These are phyloP conservation scores for Portunus trituberculatus DNA, from an alignment of 1,140 invertebrate species.

Conservation along the genomic window DNA sequence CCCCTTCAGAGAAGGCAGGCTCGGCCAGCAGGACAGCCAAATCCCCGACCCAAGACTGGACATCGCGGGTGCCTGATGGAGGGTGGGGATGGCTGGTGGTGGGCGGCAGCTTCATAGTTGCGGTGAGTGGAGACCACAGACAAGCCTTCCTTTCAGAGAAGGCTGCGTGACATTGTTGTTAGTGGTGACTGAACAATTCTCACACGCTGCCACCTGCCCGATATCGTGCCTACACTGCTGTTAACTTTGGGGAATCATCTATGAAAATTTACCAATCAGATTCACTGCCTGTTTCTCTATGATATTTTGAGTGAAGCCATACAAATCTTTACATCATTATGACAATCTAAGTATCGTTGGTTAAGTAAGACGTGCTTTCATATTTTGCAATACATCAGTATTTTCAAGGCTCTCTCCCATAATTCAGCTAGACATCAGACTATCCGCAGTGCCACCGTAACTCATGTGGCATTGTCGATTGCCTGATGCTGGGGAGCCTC, in stretches of 20 bases:
- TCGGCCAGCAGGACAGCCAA: background rate
- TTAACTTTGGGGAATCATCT: background rate
- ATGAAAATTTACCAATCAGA: background rate
- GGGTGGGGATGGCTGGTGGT: slow-evolving; percentile 61
- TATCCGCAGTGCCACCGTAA: no score
- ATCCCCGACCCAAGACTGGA: background rate
- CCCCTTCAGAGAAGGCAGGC: background rate
- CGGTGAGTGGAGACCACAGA: background rate
- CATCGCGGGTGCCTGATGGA: slow-evolving; percentile 27
- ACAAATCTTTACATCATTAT: background rate
- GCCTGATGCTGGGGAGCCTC: no score
- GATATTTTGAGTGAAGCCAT: background rate
- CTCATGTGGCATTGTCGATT: no score
- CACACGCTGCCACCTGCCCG: background rate
- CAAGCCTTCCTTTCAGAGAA: background rate
- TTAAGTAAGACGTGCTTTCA: no score
- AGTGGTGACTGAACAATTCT: background rate
- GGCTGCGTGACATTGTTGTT: background rate
- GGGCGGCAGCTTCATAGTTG: slow-evolving; percentile 43
- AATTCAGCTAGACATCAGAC: no score
- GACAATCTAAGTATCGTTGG: no score
- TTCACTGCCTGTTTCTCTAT: background rate
- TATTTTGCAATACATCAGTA: no score
- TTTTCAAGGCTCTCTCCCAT: no score
- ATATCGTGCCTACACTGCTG: background rate